Evolutionary conservation across 2,797 vertebrate species (phyloP).

Genomic region (Liasis olivaceus): DNA sequence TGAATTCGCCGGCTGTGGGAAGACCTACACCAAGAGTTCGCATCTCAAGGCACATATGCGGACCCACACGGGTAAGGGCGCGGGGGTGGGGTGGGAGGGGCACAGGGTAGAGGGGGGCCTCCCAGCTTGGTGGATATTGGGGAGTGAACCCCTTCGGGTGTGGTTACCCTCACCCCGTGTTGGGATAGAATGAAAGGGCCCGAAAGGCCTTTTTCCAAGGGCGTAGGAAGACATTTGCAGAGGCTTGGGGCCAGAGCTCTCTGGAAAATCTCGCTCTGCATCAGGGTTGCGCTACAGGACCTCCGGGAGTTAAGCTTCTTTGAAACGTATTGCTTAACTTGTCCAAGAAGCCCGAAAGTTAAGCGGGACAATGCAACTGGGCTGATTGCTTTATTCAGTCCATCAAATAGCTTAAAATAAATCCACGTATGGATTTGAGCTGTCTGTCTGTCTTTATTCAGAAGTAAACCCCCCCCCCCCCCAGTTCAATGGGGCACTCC

Average conservation of each 20-base stretch:
- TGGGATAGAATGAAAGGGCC: neutral
- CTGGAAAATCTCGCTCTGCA: no score
- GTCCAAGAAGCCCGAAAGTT: neutral
- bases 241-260: neutral
- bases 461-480: neutral
- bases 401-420: neutral
- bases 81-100: neutral
- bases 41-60: conserved; percentile 94
- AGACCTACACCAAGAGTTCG: conserved; percentile 94
- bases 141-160: neutral
- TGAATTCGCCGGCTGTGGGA: conserved; percentile 90
- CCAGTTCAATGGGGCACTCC: neutral
- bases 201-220: neutral
- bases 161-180: neutral
- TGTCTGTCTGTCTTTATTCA: neutral
- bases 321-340: neutral
- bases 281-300: neutral
- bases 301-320: neutral
- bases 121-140: neutral
- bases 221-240: neutral
- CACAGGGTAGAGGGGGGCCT: neutral
- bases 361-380: no score
- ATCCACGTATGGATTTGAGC: neutral
- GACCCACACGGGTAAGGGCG: conserved; percentile 87
- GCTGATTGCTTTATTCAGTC: neutral